Evolutionary conservation across 2,113 vertebrate genomes (phyloP), one percentile per base, ranked within the genome.

Genomic region (Sceloporus undulatus): DNA sequence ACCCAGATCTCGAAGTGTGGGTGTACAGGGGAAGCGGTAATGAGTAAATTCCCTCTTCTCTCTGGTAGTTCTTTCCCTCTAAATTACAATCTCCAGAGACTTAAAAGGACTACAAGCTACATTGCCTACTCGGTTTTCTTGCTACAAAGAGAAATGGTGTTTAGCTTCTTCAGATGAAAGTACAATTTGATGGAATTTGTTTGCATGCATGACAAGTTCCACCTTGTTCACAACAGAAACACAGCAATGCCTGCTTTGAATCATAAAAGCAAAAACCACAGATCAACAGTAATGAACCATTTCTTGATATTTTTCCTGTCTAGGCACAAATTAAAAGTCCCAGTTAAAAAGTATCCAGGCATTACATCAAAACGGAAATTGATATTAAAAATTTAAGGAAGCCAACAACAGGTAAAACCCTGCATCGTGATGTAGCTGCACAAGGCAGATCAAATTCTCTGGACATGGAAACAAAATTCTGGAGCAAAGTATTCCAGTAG

Each of bases 281-380:
- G 38, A 42, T 27, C 34, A 73, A 84, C 0, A 25, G 0, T 1
- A 56, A 52, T 79, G 42, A 29, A 7, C 13, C 75, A 34, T 7
- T 80, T 48, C 38, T 78, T 29, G 59, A 52, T 52, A 3, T 18
- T 11, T 25, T 13, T 27, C 27, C 82, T 40, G 66, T 48, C 73
- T 52, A 6, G 0, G 0, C 1, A 9, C 56, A 82, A 87, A 74
- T 85, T 1, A 0, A 19, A 62, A 42, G 4, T 0, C 79, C n/a
- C 85, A 71, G 56, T 40, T 80, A 4, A 56, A 34, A 14, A 14
- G 74, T 66, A 14, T 10, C 52, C 48, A 14, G 70, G 29, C 52
- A 59, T 56, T 74, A 38, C 25, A 23, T n/a, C 5, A 71, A 74
- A 84, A 29, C 42, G 25, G 48, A n/a, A 59, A 74, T 27, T 38